Conservation (phyloP, 2,888 invertebrate species). For the Eupithecia tripunctaria region DNA sequence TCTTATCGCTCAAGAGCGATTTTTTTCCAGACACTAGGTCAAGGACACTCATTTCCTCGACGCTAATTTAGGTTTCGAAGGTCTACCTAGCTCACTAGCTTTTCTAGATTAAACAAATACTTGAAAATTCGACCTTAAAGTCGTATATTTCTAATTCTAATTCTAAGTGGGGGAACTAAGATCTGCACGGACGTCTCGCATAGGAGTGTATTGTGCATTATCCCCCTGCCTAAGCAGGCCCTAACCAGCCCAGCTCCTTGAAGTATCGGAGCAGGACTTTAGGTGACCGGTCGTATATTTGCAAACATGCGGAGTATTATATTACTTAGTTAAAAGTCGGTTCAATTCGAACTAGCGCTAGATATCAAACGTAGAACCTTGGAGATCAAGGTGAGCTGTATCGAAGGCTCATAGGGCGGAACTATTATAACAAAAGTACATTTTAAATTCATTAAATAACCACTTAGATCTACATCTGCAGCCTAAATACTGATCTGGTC, state of each 20-base stretch:
- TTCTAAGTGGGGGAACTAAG: too few relatives aligned
- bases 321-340: conserved; percentile 1
- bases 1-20: too few relatives aligned
- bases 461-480: not conserved
- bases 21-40: too few relatives aligned
- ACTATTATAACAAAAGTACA: not conserved
- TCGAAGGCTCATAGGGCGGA: not conserved
- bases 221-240: too few relatives aligned
- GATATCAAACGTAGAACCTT: not conserved
- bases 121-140: not conserved
- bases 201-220: too few relatives aligned
- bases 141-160: too few relatives aligned
- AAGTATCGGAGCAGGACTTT: too few relatives aligned
- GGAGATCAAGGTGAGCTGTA: conserved; percentile 3
- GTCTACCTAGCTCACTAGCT: not conserved
- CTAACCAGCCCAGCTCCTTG: too few relatives aligned
- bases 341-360: not conserved
- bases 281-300: too few relatives aligned
- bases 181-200: too few relatives aligned
- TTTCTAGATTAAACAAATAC: not conserved
- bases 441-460: conserved; percentile 2
- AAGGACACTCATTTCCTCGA: not conserved
- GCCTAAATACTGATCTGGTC: not conserved
- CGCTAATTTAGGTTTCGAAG: not conserved
- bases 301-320: not conserved